Evolutionary conservation across 2,888 invertebrate species (phyloP), one percentile per base, ranked within the genome.

Genomic region (Odontomyia ornata): DNA sequence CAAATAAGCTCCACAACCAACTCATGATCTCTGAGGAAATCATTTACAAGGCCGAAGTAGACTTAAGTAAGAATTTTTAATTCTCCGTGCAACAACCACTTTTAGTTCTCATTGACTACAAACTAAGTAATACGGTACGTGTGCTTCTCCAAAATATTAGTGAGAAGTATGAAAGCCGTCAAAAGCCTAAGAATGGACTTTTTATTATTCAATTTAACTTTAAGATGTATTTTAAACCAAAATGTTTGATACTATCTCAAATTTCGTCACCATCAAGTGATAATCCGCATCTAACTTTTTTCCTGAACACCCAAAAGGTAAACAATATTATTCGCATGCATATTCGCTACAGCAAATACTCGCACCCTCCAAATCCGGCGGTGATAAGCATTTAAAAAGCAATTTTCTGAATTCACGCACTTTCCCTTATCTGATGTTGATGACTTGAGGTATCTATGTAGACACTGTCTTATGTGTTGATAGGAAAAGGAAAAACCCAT

Each of bases 341-440:
- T 23, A 23, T 28, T 28, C 46, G 36, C 13, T 21, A 36, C 21
- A 27, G 7, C 28, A 56, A 27, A 52, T 28, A 52, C 15, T 52
- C 23, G 52, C 71, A 72, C 71, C 71, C 71, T 56, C 56, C 52
- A 72, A 72, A 69, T 27, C 64, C 60, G 25, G 23, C 36, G 73
- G 30, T 73, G 73, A 75, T 64, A 75, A 52, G 64, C 64, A 65
- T 75, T 75, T 75, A 75, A 75, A 75, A 75, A 75, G 75, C 75
- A 75, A 75, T 75, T 75, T 75, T 75, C 75, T 56, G 75, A 28
- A 21, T 75, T 75, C 75, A 75, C 65, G 75, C 73, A 73, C 73
- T 73, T 52, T 60, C 73, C 73, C 73, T 57, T 60, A 57, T 72
- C 72, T 56, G 72, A 56, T 56, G 13, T n/a, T 36, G 27, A 25